Percentiles rank a stretch among this genome's conserved stretches.
phyloP scores from a whole-genome alignment of 1,140 invertebrate genomes.

The Eupristina koningsbergeri region DNA sequence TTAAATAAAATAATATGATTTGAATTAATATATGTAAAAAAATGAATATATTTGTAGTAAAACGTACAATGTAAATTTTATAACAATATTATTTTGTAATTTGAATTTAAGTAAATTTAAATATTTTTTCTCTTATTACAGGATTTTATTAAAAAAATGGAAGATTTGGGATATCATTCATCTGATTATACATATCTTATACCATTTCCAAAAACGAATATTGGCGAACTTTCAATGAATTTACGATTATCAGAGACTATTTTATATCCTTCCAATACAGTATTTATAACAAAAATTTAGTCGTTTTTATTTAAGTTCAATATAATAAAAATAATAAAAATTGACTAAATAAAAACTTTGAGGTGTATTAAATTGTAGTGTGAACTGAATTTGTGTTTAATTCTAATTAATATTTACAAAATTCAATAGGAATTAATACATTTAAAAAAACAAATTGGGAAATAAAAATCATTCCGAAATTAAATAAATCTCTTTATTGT shows the following conservation, averaged over 20 bases:
- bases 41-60: too few species aligned
- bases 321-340: not conserved
- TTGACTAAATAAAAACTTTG: conserved; percentile 27
- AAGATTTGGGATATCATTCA: conserved; percentile 66
- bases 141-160: conserved; percentile 70
- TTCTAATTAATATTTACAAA: conserved; percentile 37
- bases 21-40: not conserved
- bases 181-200: conserved; percentile 67
- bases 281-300: conserved; percentile 72
- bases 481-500: not conserved
- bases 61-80: too few species aligned
- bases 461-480: conserved; percentile 38
- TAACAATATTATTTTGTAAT: conserved; percentile 7
- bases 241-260: conserved; percentile 67
- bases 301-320: conserved; percentile 46
- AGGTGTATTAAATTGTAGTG: conserved; percentile 33
- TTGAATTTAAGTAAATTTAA: conserved; percentile 8
- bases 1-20: not conserved
- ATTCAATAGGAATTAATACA: conserved; percentile 10
- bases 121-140: conserved; percentile 51
- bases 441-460: conserved; percentile 3
- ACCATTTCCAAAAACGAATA: conserved; percentile 69
- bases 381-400: conserved; percentile 26
- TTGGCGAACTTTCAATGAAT: conserved; percentile 63
- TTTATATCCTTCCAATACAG: conserved; percentile 70